Evolutionary conservation across 2,888 invertebrate genomes (phyloP), one percentile per base, ranked within the genome.

Genomic region (Pammene fasciana): DNA sequence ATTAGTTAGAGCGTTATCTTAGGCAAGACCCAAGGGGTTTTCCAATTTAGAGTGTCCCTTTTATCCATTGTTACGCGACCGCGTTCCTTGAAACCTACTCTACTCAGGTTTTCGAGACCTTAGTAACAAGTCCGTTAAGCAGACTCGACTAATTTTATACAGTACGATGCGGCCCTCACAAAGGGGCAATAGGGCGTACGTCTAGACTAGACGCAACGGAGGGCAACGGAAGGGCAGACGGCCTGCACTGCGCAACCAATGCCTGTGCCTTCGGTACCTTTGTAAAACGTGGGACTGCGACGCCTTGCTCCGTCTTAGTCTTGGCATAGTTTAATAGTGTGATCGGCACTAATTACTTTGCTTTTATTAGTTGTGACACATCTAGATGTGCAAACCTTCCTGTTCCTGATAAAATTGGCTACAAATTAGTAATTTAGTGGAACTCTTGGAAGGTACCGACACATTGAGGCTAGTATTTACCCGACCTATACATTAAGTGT

Each of bases 181-280:
- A 65, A 65, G 70, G 70, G 70, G 70, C 70, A 70, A 70, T 70
- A 70, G 70, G 70, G 70, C 70, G 65, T 70, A 75, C 77, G 84
- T 83, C 84, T 84, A 84, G 82, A 82, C 83, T 76, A 81, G 79
- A 76, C 81, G 75, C 76, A 73, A 64, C 72, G 73, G 79, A 85
- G 86, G 86, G 79, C 86, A 79, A 78, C 78, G 81, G 82, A 85
- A 86, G 85, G 86, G 84, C 86, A 85, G 86, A 84, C 85, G 72
- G 79, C 77, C 75, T 79, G 79, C 76, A 78, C 75, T 75, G 74
- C 70, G 67, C 74, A 61, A 71, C 65, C 71, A 57, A 34, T 41
- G 34, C 14, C 38, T 50, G 50, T 16, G 50, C 5, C 46, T 14
- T 5, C 4, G 26, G 26, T 3, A 26, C 26, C 2, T 26, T 3